Base-by-base conservation (phyloP, 2,113 vertebrate genomes). In the Cyphomyrus discorhynchus region DNA sequence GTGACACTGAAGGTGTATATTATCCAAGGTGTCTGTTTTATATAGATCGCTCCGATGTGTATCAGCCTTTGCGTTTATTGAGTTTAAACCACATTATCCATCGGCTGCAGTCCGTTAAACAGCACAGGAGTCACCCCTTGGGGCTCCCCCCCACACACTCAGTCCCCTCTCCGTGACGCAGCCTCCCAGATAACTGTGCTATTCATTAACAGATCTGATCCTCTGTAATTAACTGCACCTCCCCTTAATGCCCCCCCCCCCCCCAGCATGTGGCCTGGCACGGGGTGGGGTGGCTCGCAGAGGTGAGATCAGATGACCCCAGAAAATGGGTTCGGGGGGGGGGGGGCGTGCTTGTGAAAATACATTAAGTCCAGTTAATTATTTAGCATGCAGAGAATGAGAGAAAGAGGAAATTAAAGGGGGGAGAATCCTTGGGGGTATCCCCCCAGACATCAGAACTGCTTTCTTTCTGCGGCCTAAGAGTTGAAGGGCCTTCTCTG, bases 281-380 rank as follows among this genome's bases (percentile, higher is more conserved):
- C 4, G 0, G 24, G 58, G 24, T 10, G 3, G 58, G 24, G 58
- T 1, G 58, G 62, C 3, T 4, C 10, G 27, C 39, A 10, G 47
- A 46, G 27, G 31, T 87, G 3, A 58, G 46, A 50, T 35, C n/a
- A 42, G 45, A 77, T 53, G 47, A 49, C 46, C 62, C 42, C 62
- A 35, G 2, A 10, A 21, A 84, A 88, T 90, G 70, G 86, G 49
- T 58, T 80, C 21, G 35, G 39, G 39, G 39, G 39, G 35, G 31
- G 35, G 35, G 35, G 35, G 46, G 5, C 27, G 27, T 85, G 52
- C 46, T 90, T 42, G 39, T 83, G 80, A 74, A 77, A 45, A 88
- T 88, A 66, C 87, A 90, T 90, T 66, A 90, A 62, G 45, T 6
- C 17, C 17, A 24, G 10, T 90, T 88, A 90, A 90, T 90, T 90